Evolutionary conservation across 2,888 invertebrate genomes (phyloP), one percentile per base, ranked within the genome.

Genomic region (Drosophila pegasa): DNA sequence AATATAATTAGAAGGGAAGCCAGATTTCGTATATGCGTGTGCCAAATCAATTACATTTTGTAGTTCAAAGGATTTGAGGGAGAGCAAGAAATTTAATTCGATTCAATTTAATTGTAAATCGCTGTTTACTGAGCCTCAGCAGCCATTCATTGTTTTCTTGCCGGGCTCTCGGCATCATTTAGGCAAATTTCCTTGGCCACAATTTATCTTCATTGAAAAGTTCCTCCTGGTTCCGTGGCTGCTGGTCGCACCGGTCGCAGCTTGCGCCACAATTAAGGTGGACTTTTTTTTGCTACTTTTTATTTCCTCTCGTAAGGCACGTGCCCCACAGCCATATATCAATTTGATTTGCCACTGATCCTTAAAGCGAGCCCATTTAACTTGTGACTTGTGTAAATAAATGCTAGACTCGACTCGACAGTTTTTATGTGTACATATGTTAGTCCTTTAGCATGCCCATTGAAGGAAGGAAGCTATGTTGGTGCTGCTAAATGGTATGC

Each of bases 161-260:
- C n/a, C 12, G 1, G 55, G 51, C 33, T 40, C 27, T 35, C 12
- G 20, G n/a, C 41, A 45, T 52, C 59, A 54, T 68, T 74, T 57
- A 45, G 47, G 63, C 55, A 60, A 48, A 62, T 67, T 60, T 47
- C 65, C 35, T 33, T 51, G 38, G 60, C 47, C 25, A 62, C 83
- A 69, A 82, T 82, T 83, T 83, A 64, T 82, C 75, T 82, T 86
- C 78, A 82, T 82, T 82, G 41, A 22, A 29, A 29, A 18, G 4
- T 48, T 48, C n/a, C 18, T 48, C 16, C 50, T 14, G 14, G 33
- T 18, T 48, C 31, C 37, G 37, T 37, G 20, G 33, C 38, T 31
- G 22, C 22, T 20, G 41, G 43, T 37, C 55, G 20, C 51, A 16
- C 41, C 4, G 31, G 2, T 20, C 31, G 27, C 27, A 29, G 45